Conservation (phyloP, 30 jellyfish, hydroid and myxozoan species). For the Calvadosia cruxmelitensis region DNA sequence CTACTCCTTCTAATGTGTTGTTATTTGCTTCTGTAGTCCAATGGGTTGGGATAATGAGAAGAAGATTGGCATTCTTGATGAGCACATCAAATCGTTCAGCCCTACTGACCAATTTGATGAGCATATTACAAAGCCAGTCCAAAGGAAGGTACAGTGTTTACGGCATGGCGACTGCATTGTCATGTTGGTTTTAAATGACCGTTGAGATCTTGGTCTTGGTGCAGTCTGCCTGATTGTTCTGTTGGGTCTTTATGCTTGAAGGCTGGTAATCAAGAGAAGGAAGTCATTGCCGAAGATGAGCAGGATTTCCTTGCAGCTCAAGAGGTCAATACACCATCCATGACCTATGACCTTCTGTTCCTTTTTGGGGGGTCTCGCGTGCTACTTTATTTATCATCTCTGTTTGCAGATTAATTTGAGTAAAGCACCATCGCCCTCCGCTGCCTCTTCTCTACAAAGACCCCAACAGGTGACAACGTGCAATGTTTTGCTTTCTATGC, state of each 20-base stretch:
- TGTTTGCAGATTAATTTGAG: constrained; percentile 37
- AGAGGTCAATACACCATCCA: constrained; percentile 5
- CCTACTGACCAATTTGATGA: constrained; percentile 67
- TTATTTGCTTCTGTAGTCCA: constrained; percentile 40
- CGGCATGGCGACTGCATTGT: no score
- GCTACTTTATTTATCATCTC: not conserved
- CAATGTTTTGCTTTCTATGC: no score
- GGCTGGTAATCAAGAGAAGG: constrained; percentile 86
- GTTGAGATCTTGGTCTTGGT: not conserved
- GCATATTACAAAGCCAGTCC: constrained; percentile 59
- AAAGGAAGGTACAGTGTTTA: constrained; percentile 61
- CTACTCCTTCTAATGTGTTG: no score
- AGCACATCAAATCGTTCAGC: constrained; percentile 72
- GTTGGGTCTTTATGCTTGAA: not conserved
- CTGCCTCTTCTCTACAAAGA: no score
- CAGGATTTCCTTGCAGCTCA: constrained; percentile 73
- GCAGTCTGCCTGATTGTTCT: not conserved
- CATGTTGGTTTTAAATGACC: no score
- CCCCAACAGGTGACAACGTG: no score
- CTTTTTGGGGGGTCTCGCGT: constrained; percentile 6
- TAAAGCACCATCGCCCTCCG: constrained; percentile 68
- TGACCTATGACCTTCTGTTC: constrained; percentile 4
- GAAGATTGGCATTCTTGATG: constrained; percentile 70
- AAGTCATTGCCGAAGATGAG: constrained; percentile 76
- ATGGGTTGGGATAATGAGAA: constrained; percentile 94